Evolutionary conservation across 2,888 invertebrate species (phyloP), one percentile per base, ranked within the genome.

Genomic region (Doris montereyensis): DNA sequence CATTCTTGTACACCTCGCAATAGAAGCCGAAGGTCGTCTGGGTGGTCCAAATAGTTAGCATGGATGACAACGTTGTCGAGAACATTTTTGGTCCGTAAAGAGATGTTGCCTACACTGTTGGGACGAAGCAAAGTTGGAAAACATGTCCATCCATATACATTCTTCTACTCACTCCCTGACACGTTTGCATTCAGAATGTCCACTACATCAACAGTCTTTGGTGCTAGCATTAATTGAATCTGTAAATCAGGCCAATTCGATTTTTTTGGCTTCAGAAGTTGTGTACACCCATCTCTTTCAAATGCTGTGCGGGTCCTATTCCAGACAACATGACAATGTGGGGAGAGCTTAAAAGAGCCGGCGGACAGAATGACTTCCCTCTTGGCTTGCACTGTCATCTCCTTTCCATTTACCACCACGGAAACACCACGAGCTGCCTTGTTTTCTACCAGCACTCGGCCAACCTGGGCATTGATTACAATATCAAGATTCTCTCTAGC

Each of bases 321-420:
- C 71, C 71, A 35, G 71, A 71, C 35, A 71, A 24, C 71, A 71
- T 5, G 2, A 71, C n/a, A 71, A 71, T 32, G 5, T 71, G 34
- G 8, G 71, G 71, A 4, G 71, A 34, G 4, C 28, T n/a, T 28
- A n/a, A 67, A 67, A n/a, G 5, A 3, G 28, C 92, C 91, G 0
- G 90, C 91, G 4, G 89, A 86, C 17, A 91, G 84, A 30, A 89
- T 87, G 10, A 91, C 87, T 78, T 89, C 88, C 80, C 85, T 85
- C 57, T 34, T 30, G n/a, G 86, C 85, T 65, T 81, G 76, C 17
- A 87, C 84, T 17, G 30, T 60, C 4, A 81, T 67, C 8, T 80
- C 62, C 13, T 80, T 82, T 21, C 84, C 85, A 52, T 83, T 77
- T n/a, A n/a, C n/a, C n/a, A 81, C 68, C 30, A 87, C 84, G 75